Base-by-base conservation (phyloP, 2,113 vertebrate genomes). In the Sphaerodactylus townsendi region DNA sequence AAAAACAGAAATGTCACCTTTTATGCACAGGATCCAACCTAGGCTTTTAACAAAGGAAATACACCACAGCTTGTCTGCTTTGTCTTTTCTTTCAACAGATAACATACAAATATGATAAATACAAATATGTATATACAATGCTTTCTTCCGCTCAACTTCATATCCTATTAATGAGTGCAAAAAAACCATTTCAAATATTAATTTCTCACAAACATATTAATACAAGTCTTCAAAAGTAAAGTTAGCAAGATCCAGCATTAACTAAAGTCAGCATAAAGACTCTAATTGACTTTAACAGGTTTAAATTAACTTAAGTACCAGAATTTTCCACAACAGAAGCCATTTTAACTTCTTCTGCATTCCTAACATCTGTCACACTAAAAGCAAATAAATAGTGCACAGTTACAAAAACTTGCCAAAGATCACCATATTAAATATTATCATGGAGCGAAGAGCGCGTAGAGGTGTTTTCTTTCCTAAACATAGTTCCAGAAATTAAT, bases 371-470 rank as follows among this genome's bases (percentile, higher is more conserved):
- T 87, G 30, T 62, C 23, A 77, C 77, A 79, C 53, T 81, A 53
- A 85, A 91, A 88, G 81, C 62, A 68, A 77, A 77, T 23, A 84
- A 84, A 56, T 33, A 77, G 25, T 11, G 70, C 56, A 53, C n/a
- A 46, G 90, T 87, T 88, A 87, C 86, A 73, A 74, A 0, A 65
- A 66, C 62, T 87, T 86, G 87, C 59, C 76, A 28, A 25, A 89
- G 87, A 70, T 53, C 70, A 41, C 33, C 62, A 80, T 33, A 80
- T 41, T 70, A 56, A 14, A 68, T 80, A 80, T 23, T 11, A 28
- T n/a, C 33, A 64, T 23, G 28, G 37, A 25, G 19, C 44, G 69
- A 10, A 56, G 69, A 25, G 39, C 5, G 10, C 3, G 64, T 11
- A 33, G 64, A 33, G 2, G n/a, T 33, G n/a, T n/a, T 10, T 66